phyloP scores from a whole-genome alignment of 2,113 vertebrate genomes.

The Erpornis zantholeuca region DNA sequence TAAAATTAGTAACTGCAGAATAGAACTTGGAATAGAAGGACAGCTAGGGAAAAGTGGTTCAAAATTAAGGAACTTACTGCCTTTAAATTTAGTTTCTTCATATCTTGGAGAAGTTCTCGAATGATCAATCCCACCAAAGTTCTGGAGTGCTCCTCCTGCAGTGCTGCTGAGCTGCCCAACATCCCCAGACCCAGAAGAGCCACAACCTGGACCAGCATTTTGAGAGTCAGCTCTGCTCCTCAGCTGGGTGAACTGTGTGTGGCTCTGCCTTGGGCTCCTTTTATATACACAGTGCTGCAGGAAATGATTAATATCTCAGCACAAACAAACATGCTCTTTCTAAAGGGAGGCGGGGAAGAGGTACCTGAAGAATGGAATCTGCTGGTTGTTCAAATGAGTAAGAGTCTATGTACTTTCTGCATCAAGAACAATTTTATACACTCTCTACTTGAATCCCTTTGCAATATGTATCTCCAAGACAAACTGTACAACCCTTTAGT shows the following conservation, averaged over 20 bases:
- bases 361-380: constrained; percentile 46
- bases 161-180: neutral
- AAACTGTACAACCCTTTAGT: neutral
- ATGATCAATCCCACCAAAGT: neutral
- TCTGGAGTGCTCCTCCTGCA: rapidly evolving
- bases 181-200: neutral
- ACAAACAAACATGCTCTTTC: constrained; percentile 54
- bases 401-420: neutral
- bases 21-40: neutral
- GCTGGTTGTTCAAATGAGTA: neutral
- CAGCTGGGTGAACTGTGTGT: neutral
- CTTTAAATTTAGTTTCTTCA: neutral
- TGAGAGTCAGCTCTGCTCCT: neutral
- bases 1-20: neutral
- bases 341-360: constrained; percentile 16
- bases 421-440: neutral
- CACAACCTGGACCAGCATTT: neutral
- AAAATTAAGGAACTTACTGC: constrained; percentile 2
- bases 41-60: neutral
- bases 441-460: neutral
- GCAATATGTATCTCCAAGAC: neutral
- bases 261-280: constrained; percentile 8
- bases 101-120: neutral
- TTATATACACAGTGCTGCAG: constrained; percentile 38
- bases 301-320: constrained; percentile 67